A percentile compares a stretch with the other conserved stretches of the same genome.
These are phyloP conservation scores for Anas georgica DNA, from an alignment of 2,797 vertebrate species.

Conservation along the genomic window DNA sequence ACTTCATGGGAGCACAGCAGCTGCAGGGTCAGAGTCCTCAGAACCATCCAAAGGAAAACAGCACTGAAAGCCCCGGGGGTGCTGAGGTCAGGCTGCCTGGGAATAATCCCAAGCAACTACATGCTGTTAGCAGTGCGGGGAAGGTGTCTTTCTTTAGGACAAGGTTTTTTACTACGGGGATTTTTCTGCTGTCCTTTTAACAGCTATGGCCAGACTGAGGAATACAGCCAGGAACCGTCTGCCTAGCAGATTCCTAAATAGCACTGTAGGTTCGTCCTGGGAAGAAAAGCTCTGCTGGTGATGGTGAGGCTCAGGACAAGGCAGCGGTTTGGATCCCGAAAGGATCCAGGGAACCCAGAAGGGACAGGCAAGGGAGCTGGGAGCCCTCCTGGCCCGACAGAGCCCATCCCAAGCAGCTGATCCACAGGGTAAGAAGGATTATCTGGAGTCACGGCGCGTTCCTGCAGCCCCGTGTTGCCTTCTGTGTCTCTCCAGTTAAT, in stretches of 20 bases:
- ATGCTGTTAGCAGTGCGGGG: background rate
- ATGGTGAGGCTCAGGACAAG: accelerated
- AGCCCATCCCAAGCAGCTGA: background rate
- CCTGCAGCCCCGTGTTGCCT: slow-evolving; percentile 23
- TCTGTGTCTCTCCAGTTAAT: slow-evolving; percentile 48
- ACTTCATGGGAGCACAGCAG: background rate
- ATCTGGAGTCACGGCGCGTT: background rate
- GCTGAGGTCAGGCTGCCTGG: accelerated
- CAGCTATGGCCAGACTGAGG: background rate
- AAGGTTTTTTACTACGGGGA: background rate
- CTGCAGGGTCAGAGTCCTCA: background rate
- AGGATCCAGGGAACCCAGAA: too few species aligned
- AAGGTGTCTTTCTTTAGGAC: background rate
- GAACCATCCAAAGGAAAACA: background rate
- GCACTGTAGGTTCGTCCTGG: background rate
- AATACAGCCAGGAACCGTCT: background rate
- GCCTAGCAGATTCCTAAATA: background rate
- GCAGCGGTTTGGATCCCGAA: accelerated
- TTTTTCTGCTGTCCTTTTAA: slow-evolving; percentile 13
- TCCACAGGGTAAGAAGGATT: background rate
- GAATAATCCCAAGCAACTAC: accelerated
- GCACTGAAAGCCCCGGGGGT: accelerated
- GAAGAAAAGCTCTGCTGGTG: background rate
- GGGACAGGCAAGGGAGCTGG: too few species aligned
- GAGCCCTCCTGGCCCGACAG: background rate